phyloP scores from a whole-genome alignment of 2,113 vertebrate species.

The Scomber colias region DNA sequence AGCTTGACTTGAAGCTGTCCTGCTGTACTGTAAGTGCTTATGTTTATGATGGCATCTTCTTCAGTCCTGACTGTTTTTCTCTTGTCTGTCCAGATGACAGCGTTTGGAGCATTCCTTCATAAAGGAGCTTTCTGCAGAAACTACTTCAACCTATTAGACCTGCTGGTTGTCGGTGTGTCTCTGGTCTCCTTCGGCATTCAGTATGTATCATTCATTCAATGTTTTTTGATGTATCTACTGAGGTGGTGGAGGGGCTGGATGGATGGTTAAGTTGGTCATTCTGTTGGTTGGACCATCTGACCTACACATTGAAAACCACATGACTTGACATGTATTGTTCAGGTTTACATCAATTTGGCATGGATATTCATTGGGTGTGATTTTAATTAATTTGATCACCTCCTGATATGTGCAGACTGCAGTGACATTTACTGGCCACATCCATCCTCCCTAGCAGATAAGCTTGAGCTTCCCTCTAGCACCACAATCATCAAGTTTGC shows the following conservation, averaged over 20 bases:
- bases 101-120: conserved; percentile 97
- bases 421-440: no score
- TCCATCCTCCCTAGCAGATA: no score
- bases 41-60: neutral
- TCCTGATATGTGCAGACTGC: no score
- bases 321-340: no score
- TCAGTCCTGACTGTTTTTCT: conserved; percentile 32
- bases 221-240: neutral
- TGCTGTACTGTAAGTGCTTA: neutral
- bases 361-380: no score
- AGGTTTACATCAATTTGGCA: no score
- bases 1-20: neutral
- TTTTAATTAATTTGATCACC: no score
- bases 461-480: no score
- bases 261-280: no score
- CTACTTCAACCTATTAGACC: conserved; percentile 98
- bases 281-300: no score
- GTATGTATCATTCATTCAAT: conserved; percentile 83
- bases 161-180: conserved; percentile 97
- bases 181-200: conserved; percentile 98
- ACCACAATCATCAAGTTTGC: no score
- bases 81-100: conserved; percentile 90
- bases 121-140: conserved; percentile 98
- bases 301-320: no score
- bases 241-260: neutral